Base-by-base conservation (phyloP, 2,888 invertebrate genomes). In the Callimorpha dominula region DNA sequence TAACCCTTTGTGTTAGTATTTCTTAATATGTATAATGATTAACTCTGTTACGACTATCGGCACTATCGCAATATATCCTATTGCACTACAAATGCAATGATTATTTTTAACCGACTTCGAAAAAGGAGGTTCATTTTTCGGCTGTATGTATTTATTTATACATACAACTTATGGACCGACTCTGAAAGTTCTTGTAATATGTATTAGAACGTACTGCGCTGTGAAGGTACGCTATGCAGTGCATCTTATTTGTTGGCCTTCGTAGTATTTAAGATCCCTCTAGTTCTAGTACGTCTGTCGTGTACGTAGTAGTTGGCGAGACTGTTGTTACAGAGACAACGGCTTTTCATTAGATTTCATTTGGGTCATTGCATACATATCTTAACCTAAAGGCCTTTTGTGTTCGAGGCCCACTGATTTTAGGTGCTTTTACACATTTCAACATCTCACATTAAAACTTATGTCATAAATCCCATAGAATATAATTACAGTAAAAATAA, bases 21-120 rank as follows among this genome's bases (percentile, higher is more conserved):
- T 82, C 77, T 80, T 80, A 76, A 76, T 80, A 82, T 60, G 31
- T 60, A 60, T 20, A 31, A 52, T 70, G 62, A 74, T 76, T 78
- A 76, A 46, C 31, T 17, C 8, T 71, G 42, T 71, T 71, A 71
- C 50, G 65, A 52, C 57, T 43, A 63, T 64, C 42, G 62, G 52
- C 11, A 15, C 15, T 68, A 68, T 71, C 63, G 71, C 67, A 50
- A 66, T 62, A 43, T 66, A 20, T 62, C 20, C 50, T 62, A 68
- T 68, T 68, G 68, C 57, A 57, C 57, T 43, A 57, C 11, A 43
- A 68, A 43, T 68, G 68, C 20, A 68, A 57, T 20, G 14, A 42
- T 54, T 54, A 57, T 57, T 43, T 57, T 31, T 31, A 31, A 31
- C 31, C 31, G 2, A n/a, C n/a, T n/a, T 31, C 31, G 31, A 31